Percentiles rank a stretch among this genome's conserved stretches.
These are phyloP conservation scores for Penaeus vannamei DNA, from an alignment of 1,140 invertebrate species.

Conservation along the genomic window DNA sequence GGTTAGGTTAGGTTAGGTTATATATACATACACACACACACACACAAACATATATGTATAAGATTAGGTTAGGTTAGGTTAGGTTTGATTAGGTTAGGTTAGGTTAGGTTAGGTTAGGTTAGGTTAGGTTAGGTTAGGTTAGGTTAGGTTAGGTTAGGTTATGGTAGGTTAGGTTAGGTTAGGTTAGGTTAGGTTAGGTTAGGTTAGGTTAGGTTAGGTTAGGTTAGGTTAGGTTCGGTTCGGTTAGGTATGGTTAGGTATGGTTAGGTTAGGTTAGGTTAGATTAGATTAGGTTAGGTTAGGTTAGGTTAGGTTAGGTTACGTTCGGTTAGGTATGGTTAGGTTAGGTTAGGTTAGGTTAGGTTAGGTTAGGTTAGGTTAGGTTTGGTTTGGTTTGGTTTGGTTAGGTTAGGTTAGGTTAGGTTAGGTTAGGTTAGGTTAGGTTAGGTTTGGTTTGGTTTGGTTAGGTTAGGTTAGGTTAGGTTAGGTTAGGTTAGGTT, in stretches of 20 bases:
- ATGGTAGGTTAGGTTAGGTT: constrained; percentile 57
- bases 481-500: not conserved
- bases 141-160: constrained; percentile 54
- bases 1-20: too few relatives aligned
- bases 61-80: constrained; percentile 43
- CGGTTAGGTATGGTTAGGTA: too few relatives aligned
- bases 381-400: not conserved
- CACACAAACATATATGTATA: too few relatives aligned
- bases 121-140: constrained; percentile 32
- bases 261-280: not conserved
- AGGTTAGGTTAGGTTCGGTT: not conserved
- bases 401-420: constrained; percentile 7
- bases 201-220: constrained; percentile 47
- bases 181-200: constrained; percentile 49
- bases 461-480: not conserved
- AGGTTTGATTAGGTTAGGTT: not conserved
- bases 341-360: constrained; percentile 12
- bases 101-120: constrained; percentile 28
- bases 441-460: constrained; percentile 5
- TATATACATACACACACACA: too few relatives aligned
- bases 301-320: too few relatives aligned
- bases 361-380: constrained; percentile 12
- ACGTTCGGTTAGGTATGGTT: constrained; percentile 5
- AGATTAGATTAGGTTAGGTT: not conserved
- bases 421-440: not conserved